Conservation (phyloP, 2,888 invertebrate species). For the Calephelis perditalis region DNA sequence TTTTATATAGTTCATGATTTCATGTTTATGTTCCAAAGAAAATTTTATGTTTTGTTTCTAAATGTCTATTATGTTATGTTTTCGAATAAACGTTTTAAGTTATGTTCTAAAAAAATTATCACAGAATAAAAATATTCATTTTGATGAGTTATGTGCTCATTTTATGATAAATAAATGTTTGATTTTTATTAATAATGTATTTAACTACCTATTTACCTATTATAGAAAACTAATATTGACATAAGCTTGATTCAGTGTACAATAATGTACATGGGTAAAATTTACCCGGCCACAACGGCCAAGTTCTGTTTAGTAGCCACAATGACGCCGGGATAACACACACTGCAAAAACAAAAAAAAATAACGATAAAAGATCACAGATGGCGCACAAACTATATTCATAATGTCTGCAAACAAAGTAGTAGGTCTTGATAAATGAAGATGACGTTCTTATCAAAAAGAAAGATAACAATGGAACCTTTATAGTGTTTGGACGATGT, state of each 20-base stretch:
- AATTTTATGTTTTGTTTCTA: conserved; percentile 12
- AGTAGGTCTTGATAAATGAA: too few relatives aligned
- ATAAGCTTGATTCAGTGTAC: conserved; percentile 17
- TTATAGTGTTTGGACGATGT: too few relatives aligned
- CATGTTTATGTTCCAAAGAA: conserved; percentile 15
- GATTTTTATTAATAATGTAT: conserved; percentile 11
- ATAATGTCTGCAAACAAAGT: too few relatives aligned
- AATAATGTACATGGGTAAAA: conserved; percentile 20
- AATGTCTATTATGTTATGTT: conserved; percentile 16
- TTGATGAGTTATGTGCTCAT: conserved; percentile 13
- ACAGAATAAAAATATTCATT: conserved; percentile 12
- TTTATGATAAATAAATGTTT: conserved; percentile 16
- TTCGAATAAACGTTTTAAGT: conserved; percentile 13
- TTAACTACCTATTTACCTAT: conserved; percentile 14
- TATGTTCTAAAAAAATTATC: conserved; percentile 15
- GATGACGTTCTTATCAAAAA: too few relatives aligned
- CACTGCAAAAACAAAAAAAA: too few relatives aligned
- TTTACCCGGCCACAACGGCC: conserved; percentile 26
- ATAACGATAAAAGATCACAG: too few relatives aligned
- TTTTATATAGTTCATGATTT: conserved; percentile 18
- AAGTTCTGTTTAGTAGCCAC: conserved; percentile 12
- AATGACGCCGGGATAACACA: background rate
- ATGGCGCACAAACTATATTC: too few relatives aligned
- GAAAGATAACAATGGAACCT: too few relatives aligned
- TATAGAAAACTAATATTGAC: conserved; percentile 15